phyloP scores from a whole-genome alignment of 1,140 invertebrate genomes.

The Zophobas morio region DNA sequence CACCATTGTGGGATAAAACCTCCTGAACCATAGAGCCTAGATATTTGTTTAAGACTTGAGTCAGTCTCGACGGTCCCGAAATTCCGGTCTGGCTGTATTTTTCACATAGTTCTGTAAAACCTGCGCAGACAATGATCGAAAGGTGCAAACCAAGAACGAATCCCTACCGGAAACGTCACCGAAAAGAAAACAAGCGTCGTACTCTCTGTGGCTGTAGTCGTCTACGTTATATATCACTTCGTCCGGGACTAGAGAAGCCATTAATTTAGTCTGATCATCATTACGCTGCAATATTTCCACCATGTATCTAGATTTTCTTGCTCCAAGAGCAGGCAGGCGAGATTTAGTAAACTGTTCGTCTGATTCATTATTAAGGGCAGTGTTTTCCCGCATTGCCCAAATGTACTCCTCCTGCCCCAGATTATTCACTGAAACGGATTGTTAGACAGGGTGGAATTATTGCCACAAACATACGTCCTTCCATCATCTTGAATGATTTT shows the following conservation, averaged over 20 bases:
- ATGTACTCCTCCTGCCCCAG: constrained; percentile 8
- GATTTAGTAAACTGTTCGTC: constrained; percentile 17
- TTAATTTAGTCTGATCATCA: too few species aligned
- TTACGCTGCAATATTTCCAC: too few species aligned
- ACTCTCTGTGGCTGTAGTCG: too few species aligned
- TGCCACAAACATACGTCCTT: constrained; percentile 16
- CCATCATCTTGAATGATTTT: constrained; percentile 3
- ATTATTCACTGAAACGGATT: constrained; percentile 7
- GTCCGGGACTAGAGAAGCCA: too few species aligned
- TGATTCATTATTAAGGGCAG: neutral
- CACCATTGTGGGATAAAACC: constrained; percentile 72
- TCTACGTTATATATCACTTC: too few species aligned
- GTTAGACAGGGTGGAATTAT: neutral
- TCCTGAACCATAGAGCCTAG: constrained; percentile 79
- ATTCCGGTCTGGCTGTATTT: constrained; percentile 73
- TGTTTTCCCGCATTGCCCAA: neutral
- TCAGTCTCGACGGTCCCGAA: constrained; percentile 75
- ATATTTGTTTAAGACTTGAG: constrained; percentile 76
- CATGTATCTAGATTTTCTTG: too few species aligned
- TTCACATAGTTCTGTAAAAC: constrained; percentile 77
- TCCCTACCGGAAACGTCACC: too few species aligned
- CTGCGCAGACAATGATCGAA: constrained; percentile 56
- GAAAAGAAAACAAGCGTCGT: too few species aligned
- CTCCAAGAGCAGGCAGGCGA: too few species aligned
- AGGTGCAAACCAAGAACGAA: too few species aligned